phyloP scores from a whole-genome alignment of 2,888 invertebrate species.

The Tromatobia lineatoria region DNA sequence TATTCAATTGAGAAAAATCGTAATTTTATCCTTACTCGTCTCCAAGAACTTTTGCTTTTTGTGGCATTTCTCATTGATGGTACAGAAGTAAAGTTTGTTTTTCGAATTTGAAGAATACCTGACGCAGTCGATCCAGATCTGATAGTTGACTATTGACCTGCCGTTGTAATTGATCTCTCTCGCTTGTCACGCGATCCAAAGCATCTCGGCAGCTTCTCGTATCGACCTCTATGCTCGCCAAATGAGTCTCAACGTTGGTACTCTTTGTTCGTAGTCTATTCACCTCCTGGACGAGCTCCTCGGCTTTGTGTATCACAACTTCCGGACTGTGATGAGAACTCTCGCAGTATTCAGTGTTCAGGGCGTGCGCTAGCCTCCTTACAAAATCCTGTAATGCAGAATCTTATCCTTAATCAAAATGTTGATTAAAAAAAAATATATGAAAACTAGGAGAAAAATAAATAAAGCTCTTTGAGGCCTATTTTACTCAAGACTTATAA shows the following conservation, averaged over 20 bases:
- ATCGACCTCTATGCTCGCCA: conserved; percentile 88
- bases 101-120: conserved; percentile 81
- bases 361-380: conserved; percentile 90
- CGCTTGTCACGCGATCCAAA: conserved; percentile 88
- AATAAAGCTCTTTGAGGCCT: too few relatives aligned
- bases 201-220: conserved; percentile 89
- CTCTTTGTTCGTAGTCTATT: conserved; percentile 88
- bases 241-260: conserved; percentile 85
- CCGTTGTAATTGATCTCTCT: conserved; percentile 91
- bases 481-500: too few relatives aligned
- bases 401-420: background rate
- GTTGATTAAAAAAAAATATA: background rate
- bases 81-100: background rate
- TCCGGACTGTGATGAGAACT: conserved; percentile 88
- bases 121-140: conserved; percentile 91
- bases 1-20: too few relatives aligned
- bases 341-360: conserved; percentile 91
- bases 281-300: conserved; percentile 92
- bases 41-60: too few relatives aligned
- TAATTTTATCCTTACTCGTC: too few relatives aligned
- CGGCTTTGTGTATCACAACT: conserved; percentile 91
- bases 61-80: background rate
- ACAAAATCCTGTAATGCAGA: conserved; percentile 89
- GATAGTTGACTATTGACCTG: conserved; percentile 91
- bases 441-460: conserved; percentile 3